Percentiles rank a stretch among this genome's conserved stretches.
phyloP scores from a whole-genome alignment of 2,888 invertebrate species.

The Noctua fimbriata region DNA sequence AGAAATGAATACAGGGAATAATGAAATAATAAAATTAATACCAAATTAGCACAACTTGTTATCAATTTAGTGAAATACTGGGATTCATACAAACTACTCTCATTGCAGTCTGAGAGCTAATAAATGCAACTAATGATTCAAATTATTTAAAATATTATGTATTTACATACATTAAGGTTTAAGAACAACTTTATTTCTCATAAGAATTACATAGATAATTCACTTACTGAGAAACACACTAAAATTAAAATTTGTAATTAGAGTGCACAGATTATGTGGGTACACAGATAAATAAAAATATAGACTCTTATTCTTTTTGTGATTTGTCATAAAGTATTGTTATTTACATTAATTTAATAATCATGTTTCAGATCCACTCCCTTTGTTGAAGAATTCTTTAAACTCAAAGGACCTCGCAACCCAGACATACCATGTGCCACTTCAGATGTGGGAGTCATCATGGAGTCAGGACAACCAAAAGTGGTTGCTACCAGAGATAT shows the following conservation, averaged over 20 bases:
- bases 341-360: background rate
- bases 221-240: too few relatives aligned
- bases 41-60: too few relatives aligned
- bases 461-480: constrained; percentile 36
- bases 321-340: background rate
- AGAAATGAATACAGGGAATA: too few relatives aligned
- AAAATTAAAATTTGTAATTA: too few relatives aligned
- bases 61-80: background rate
- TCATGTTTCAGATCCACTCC: constrained; percentile 27
- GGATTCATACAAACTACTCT: background rate
- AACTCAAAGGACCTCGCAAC: constrained; percentile 26
- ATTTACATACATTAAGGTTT: too few relatives aligned
- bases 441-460: constrained; percentile 34
- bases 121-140: background rate
- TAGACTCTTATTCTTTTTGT: too few relatives aligned
- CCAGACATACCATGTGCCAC: constrained; percentile 43
- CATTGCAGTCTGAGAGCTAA: background rate
- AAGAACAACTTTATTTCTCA: too few relatives aligned
- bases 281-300: too few relatives aligned
- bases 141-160: background rate
- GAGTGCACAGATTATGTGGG: too few relatives aligned
- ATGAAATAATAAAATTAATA: background rate
- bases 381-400: constrained; percentile 30
- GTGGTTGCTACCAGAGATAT: constrained; percentile 47
- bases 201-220: too few relatives aligned